These are phyloP conservation scores for Lethocerus indicus DNA, from an alignment of 1,140 invertebrate genomes.

Conservation along the genomic window DNA sequence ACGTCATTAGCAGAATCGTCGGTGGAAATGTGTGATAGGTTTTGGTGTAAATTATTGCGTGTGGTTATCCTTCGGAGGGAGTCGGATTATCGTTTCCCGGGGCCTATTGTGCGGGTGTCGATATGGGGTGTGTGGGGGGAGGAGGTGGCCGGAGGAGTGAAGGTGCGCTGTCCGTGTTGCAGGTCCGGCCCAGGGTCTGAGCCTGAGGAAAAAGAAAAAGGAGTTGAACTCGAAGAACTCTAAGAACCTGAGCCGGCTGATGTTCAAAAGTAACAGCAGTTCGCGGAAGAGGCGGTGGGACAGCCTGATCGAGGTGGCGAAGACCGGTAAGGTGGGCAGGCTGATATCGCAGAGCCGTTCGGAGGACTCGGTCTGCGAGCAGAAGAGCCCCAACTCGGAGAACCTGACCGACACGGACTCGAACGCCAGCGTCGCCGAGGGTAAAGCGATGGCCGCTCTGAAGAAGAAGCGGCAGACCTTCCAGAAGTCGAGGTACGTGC, in stretches of 20 bases:
- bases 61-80: too few relatives aligned
- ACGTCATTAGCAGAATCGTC: too few relatives aligned
- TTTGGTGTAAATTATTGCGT: too few relatives aligned
- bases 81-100: too few relatives aligned
- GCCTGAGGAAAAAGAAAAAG: slow-evolving; percentile 9
- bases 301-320: slow-evolving; percentile 71
- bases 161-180: too few relatives aligned
- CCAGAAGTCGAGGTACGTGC: slow-evolving; percentile 49
- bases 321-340: slow-evolving; percentile 50
- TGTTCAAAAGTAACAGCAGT: slow-evolving; percentile 15
- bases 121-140: too few relatives aligned
- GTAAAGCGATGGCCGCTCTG: slow-evolving; percentile 40
- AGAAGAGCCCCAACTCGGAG: slow-evolving; percentile 15
- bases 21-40: too few relatives aligned
- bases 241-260: slow-evolving; percentile 9
- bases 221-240: slow-evolving; percentile 3
- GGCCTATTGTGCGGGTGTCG: too few relatives aligned
- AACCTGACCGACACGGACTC: slow-evolving; percentile 29
- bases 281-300: slow-evolving; percentile 36
- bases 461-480: slow-evolving; percentile 64
- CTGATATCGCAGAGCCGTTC: slow-evolving; percentile 56
- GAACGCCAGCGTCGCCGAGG: slow-evolving; percentile 23
- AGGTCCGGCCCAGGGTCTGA: slow-evolving; percentile 13
- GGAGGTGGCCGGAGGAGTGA: too few relatives aligned
- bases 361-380: slow-evolving; percentile 60